Evolutionary conservation across 2,113 vertebrate genomes (phyloP).

Genomic region (Panthera uncia): DNA sequence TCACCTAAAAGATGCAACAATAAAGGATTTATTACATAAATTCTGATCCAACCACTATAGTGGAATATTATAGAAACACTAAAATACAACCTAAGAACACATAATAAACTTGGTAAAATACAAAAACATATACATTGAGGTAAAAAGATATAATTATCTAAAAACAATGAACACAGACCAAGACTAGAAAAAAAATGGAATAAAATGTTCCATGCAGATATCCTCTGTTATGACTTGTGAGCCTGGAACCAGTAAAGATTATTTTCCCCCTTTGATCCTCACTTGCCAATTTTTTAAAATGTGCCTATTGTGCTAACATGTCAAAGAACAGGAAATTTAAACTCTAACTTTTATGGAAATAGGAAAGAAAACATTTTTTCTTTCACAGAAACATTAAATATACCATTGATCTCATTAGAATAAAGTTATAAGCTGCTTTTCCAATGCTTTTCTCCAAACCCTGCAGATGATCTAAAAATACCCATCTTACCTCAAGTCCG

Average conservation of each 20-base stretch:
- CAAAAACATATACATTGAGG: not conserved
- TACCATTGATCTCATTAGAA: not conserved
- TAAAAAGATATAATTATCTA: not conserved
- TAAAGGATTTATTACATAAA: not conserved
- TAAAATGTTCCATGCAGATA: not conserved
- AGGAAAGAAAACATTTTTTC: not conserved
- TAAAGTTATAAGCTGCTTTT: not conserved
- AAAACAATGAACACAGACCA: not conserved
- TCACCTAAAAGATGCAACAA: not conserved
- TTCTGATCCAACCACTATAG: not conserved
- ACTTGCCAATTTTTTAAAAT: not conserved
- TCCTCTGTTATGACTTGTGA: not conserved
- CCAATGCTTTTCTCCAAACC: not conserved
- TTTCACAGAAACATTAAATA: not conserved
- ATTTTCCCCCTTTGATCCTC: not conserved
- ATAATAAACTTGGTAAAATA: not conserved
- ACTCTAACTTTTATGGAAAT: not conserved
- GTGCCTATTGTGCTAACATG: not conserved
- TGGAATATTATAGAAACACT: not conserved
- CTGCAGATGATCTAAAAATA: not conserved
- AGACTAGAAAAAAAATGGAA: not conserved
- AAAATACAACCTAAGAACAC: not conserved
- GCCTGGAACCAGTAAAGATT: not conserved
- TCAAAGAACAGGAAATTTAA: not conserved
- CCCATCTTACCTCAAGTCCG: slow-evolving; percentile 93